Percentiles rank a stretch among this genome's conserved stretches.
phyloP scores from a whole-genome alignment of 1,140 invertebrate species.

The Pseudomyrmex dendroicus region DNA sequence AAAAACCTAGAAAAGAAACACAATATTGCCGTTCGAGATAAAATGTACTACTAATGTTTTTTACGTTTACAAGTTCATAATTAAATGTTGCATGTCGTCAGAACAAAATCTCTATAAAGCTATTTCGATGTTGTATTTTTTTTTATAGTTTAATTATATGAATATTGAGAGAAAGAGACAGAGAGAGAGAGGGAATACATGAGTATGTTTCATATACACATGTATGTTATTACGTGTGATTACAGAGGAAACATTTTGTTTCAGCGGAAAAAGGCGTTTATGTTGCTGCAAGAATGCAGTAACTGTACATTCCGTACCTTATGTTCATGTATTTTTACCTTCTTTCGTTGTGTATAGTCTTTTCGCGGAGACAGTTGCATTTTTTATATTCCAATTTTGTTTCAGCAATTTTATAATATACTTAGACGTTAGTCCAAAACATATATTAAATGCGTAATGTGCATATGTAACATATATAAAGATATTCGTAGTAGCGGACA shows the following conservation, averaged over 20 bases:
- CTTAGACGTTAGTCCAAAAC: not conserved
- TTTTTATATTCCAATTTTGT: conserved; percentile 26
- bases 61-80: no score
- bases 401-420: not conserved
- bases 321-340: not conserved
- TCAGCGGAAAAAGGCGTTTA: conserved; percentile 49
- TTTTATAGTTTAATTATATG: no score
- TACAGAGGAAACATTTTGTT: conserved; percentile 49
- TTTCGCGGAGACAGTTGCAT: not conserved
- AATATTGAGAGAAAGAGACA: no score
- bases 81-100: no score
- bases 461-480: not conserved
- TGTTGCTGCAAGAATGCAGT: conserved; percentile 23
- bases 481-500: not conserved
- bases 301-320: conserved; percentile 14
- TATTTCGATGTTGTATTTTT: no score
- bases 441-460: not conserved
- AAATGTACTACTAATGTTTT: no score
- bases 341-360: not conserved
- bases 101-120: no score
- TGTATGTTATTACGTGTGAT: conserved; percentile 49
- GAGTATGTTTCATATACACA: conserved; percentile 22
- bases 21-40: no score
- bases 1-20: not conserved
- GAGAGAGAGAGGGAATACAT: no score